Base-by-base conservation (phyloP, 2,888 invertebrate species). In the Drosophila barbarae region DNA sequence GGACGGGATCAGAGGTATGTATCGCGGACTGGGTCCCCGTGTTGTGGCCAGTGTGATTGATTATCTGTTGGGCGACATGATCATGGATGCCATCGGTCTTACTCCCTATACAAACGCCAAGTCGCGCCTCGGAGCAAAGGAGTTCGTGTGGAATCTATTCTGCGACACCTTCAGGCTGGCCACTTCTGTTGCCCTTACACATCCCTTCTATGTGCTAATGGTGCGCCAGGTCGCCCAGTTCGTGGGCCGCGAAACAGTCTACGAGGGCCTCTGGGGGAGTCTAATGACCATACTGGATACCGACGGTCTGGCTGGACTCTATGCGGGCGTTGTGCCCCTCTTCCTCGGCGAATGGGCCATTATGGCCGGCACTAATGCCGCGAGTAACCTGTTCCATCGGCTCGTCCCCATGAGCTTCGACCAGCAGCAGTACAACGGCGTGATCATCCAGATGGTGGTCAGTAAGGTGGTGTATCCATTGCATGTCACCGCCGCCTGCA, bases 201-300 rank as follows among this genome's bases (percentile, higher is more conserved):
- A 79, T 36, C 84, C 78, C 2, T 77, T 79, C 8, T 66, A 80
- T 12, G 75, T 79, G 3, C 36, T 79, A 12, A 54, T 75, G 18
- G 73, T 77, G 36, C 78, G 78, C 7, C 78, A 79, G 36, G 71
- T 80, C 53, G 78, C 77, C 2, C 77, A 80, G 49, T 83, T 83
- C 4, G 71, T 79, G 3, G 78, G 78, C 1, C 51, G 63, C 0
- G 78, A 83, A 30, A 1, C 36, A 0, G 36, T 51, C 34, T 78
- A 83, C 13, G 38, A 28, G 0, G 54, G 42, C 0, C 0, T 83
- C 0, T 12, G 23, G 6, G 34, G 21, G 26, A 71, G 71, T 4
- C 3, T 71, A 2, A 26, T 38, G n/a, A 15, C 56, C 2, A 50
- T 77, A 0, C 2, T 64, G 0, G 12, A 8, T 0, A 18, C 53